A percentile compares a stretch with the other conserved stretches of the same genome.
Evolutionary conservation across 2,113 vertebrate genomes (phyloP).

Genomic region (Ammodytes marinus): DNA sequence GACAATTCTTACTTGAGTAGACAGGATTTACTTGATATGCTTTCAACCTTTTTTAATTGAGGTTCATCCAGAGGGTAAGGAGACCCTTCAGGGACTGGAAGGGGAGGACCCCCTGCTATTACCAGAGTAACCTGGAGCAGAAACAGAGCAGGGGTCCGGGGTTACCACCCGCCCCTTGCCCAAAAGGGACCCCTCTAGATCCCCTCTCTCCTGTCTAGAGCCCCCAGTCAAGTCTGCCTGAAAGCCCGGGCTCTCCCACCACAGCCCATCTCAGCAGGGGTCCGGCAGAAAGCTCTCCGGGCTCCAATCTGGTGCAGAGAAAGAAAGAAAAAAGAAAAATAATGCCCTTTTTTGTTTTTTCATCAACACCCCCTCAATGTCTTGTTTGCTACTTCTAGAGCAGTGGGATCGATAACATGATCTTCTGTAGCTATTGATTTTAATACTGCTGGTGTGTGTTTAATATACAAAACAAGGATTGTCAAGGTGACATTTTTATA

Average conservation of each 20-base stretch:
- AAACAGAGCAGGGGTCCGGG: conserved; percentile 77
- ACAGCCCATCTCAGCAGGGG: conserved; percentile 76
- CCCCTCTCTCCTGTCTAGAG: conserved; percentile 40
- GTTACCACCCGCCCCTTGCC: conserved; percentile 62
- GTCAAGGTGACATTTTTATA: conserved; percentile 21
- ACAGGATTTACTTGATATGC: conserved; percentile 17
- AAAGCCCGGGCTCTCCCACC: conserved; percentile 42
- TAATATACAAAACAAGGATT: background rate
- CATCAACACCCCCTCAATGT: conserved; percentile 46
- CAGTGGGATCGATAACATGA: conserved; percentile 26
- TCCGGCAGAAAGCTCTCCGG: conserved; percentile 58
- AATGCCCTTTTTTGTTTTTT: conserved; percentile 73
- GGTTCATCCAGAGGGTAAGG: conserved; percentile 66
- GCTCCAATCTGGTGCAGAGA: conserved; percentile 65
- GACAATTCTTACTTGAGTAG: background rate
- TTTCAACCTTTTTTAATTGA: conserved; percentile 61
- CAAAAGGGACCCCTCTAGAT: conserved; percentile 52
- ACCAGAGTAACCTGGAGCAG: conserved; percentile 70
- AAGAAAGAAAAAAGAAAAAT: conserved; percentile 73
- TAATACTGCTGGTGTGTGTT: background rate
- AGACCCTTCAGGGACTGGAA: conserved; percentile 40
- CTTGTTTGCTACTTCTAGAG: conserved; percentile 51
- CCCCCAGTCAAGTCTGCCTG: conserved; percentile 62
- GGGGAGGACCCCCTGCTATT: conserved; percentile 51
- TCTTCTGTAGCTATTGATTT: conserved; percentile 36